phyloP scores from a whole-genome alignment of 2,888 invertebrate genomes.

The Imbricaverruca yamaguchii region DNA sequence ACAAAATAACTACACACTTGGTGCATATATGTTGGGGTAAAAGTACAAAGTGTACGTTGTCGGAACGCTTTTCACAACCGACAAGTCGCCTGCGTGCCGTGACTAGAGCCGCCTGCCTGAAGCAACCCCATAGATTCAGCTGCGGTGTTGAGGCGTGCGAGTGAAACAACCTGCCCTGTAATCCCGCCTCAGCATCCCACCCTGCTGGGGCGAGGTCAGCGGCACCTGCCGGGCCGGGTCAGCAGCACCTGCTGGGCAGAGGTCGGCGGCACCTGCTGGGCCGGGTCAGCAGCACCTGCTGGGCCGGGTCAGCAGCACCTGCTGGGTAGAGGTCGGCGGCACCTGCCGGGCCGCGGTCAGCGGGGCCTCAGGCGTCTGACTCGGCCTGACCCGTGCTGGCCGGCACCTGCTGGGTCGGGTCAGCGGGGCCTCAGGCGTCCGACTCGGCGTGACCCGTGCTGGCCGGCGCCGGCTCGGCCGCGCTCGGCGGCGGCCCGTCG shows the following conservation, averaged over 20 bases:
- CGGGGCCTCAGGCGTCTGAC: constrained; percentile 4
- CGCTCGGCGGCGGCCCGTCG: neutral
- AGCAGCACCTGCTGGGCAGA: too few relatives aligned
- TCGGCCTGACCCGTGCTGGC: neutral
- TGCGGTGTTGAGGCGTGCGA: too few relatives aligned
- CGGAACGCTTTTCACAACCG: neutral
- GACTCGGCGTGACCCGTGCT: neutral
- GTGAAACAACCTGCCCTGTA: too few relatives aligned
- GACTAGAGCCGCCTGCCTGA: neutral
- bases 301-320: too few relatives aligned
- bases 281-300: too few relatives aligned
- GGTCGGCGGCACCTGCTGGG: too few relatives aligned
- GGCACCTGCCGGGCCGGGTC: neutral
- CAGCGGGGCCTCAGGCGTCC: neutral
- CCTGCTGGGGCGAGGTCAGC: neutral
- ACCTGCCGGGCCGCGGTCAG: too few relatives aligned
- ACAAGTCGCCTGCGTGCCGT: neutral
- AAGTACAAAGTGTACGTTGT: too few relatives aligned
- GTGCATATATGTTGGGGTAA: too few relatives aligned
- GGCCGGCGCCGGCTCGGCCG: neutral
- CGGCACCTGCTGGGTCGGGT: neutral
- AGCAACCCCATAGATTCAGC: too few relatives aligned
- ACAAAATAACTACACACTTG: neutral
- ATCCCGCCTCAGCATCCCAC: too few relatives aligned
- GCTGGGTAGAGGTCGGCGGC: too few relatives aligned